These are phyloP conservation scores for Tyria jacobaeae DNA, from an alignment of 2,888 invertebrate species.

Conservation along the genomic window DNA sequence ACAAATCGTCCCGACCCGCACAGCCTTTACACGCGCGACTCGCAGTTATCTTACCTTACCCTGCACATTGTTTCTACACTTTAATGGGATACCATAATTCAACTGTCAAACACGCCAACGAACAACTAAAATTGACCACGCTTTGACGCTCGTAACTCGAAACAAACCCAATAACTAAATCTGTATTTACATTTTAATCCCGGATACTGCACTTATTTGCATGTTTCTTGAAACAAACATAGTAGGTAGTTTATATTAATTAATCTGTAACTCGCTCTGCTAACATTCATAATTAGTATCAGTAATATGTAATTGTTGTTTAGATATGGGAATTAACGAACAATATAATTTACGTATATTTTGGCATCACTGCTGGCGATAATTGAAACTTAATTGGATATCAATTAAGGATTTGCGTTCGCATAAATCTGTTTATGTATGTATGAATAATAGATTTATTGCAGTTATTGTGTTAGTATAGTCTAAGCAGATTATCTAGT, in stretches of 20 bases:
- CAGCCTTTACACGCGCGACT: slow-evolving; percentile 40
- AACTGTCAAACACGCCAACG: slow-evolving; percentile 45
- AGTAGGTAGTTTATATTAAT: slow-evolving; percentile 31
- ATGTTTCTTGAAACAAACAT: slow-evolving; percentile 32
- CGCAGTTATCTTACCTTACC: slow-evolving; percentile 41
- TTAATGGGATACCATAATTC: slow-evolving; percentile 49
- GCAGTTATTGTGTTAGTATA: too few species aligned
- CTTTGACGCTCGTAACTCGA: slow-evolving; percentile 33
- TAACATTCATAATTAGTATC: slow-evolving; percentile 22
- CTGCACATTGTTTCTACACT: slow-evolving; percentile 47
- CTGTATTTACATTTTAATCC: slow-evolving; percentile 28
- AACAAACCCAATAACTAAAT: slow-evolving; percentile 12
- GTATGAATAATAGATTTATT: too few species aligned
- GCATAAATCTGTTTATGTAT: slow-evolving; percentile 41
- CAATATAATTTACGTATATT: slow-evolving; percentile 36
- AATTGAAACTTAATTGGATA: slow-evolving; percentile 46
- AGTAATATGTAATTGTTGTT: slow-evolving; percentile 38
- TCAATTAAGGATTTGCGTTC: slow-evolving; percentile 41
- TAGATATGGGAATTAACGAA: slow-evolving; percentile 20
- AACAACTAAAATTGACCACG: slow-evolving; percentile 44
- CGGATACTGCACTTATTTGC: slow-evolving; percentile 27
- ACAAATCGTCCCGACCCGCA: slow-evolving; percentile 45
- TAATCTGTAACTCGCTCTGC: slow-evolving; percentile 26
- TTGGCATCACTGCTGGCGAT: slow-evolving; percentile 34
- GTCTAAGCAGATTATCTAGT: slow-evolving; percentile 39